Conservation (phyloP, 2,113 vertebrate species). For the Erpornis zantholeuca region DNA sequence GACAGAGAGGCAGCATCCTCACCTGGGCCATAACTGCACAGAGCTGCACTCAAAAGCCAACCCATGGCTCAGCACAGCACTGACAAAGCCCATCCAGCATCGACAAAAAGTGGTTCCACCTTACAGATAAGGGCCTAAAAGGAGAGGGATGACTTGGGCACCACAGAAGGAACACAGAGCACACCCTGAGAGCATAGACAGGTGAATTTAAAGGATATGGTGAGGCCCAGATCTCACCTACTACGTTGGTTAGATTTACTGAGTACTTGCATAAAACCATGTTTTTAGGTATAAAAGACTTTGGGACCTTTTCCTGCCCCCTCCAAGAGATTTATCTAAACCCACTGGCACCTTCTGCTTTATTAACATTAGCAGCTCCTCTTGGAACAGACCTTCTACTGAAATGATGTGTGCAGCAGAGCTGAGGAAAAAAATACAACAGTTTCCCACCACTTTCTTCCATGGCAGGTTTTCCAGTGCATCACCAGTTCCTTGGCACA, state of each 20-base stretch:
- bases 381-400: not conserved
- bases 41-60: not conserved
- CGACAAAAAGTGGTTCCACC: not conserved
- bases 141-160: not conserved
- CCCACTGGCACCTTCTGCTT: not conserved
- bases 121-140: not conserved
- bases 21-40: not conserved
- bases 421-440: fast-evolving
- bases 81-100: not conserved
- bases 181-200: not conserved
- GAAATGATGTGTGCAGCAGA: fast-evolving
- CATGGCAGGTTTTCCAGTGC: not conserved
- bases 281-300: not conserved
- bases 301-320: fast-evolving
- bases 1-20: not conserved
- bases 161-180: not conserved
- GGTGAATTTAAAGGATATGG: not conserved
- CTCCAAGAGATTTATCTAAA: not conserved
- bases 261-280: not conserved
- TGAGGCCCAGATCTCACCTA: not conserved
- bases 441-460: not conserved
- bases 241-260: not conserved
- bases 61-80: not conserved
- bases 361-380: not conserved
- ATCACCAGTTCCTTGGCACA: not conserved